phyloP scores from a whole-genome alignment of 2,113 vertebrate genomes.

The Calcarius ornatus region DNA sequence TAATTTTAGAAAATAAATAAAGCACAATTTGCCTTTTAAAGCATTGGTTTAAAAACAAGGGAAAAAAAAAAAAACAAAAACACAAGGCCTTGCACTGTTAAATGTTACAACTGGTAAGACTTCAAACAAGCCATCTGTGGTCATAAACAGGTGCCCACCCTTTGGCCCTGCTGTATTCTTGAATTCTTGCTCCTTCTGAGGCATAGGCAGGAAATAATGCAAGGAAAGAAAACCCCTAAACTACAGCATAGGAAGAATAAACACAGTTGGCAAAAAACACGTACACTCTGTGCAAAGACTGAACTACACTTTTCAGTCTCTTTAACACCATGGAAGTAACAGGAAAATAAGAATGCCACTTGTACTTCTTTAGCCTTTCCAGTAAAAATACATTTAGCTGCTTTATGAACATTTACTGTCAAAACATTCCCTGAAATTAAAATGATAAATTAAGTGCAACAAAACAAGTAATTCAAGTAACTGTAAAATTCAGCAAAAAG shows the following conservation, averaged over 20 bases:
- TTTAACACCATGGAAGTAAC: not conserved
- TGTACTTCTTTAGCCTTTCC: not conserved
- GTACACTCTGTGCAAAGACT: not conserved
- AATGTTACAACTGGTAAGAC: not conserved
- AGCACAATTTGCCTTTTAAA: accelerated
- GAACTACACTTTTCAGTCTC: not conserved
- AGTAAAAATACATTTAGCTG: not conserved
- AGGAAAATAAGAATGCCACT: not conserved
- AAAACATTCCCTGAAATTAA: not conserved
- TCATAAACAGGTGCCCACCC: not conserved
- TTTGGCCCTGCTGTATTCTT: not conserved
- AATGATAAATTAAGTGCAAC: not conserved
- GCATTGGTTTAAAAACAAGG: not conserved
- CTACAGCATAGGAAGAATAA: not conserved
- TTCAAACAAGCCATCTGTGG: not conserved
- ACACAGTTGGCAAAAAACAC: not conserved
- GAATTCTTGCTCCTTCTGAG: not conserved
- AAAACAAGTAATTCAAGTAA: not conserved
- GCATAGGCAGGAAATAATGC: not conserved
- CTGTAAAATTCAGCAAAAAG: not conserved
- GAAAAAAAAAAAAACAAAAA: not conserved
- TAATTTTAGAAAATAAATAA: not conserved
- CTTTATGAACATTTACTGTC: not conserved
- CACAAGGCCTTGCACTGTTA: not conserved
- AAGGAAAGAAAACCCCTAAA: not conserved